phyloP scores from a whole-genome alignment of 2,797 vertebrate species.

The Lycodopsis pacificus region DNA sequence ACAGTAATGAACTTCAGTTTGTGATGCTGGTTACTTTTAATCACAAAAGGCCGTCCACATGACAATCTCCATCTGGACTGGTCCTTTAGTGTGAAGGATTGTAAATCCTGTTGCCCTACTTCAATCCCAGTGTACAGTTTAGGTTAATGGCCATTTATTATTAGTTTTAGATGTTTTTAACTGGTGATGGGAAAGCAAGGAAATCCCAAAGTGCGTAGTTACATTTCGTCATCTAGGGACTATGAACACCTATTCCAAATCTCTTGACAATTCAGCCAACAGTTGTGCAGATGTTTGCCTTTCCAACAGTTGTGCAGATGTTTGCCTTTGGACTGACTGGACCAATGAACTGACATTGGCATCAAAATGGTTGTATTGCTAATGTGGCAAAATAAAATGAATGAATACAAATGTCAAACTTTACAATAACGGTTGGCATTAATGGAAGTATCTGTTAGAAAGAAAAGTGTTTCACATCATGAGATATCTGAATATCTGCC shows the following conservation, averaged over 20 bases:
- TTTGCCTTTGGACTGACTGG: neutral
- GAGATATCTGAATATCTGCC: neutral
- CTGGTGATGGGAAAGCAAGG: neutral
- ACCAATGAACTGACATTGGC: neutral
- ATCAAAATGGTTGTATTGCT: neutral
- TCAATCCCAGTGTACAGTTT: neutral
- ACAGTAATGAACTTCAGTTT: neutral
- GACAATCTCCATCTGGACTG: neutral
- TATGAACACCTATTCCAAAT: neutral
- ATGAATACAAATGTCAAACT: neutral
- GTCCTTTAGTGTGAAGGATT: neutral
- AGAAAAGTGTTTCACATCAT: neutral
- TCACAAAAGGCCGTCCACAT: neutral
- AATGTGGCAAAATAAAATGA: neutral
- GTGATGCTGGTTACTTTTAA: neutral
- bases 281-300: neutral
- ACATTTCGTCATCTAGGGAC: neutral
- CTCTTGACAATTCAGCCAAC: neutral
- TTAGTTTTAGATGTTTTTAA: neutral
- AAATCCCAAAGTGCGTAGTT: neutral
- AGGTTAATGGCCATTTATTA: neutral
- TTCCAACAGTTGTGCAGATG: neutral
- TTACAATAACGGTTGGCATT: neutral
- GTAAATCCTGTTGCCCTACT: too few relatives aligned
- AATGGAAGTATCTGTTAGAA: neutral